phyloP scores from a whole-genome alignment of 2,797 vertebrate genomes.

The Myoxocephalus aenaeus region DNA sequence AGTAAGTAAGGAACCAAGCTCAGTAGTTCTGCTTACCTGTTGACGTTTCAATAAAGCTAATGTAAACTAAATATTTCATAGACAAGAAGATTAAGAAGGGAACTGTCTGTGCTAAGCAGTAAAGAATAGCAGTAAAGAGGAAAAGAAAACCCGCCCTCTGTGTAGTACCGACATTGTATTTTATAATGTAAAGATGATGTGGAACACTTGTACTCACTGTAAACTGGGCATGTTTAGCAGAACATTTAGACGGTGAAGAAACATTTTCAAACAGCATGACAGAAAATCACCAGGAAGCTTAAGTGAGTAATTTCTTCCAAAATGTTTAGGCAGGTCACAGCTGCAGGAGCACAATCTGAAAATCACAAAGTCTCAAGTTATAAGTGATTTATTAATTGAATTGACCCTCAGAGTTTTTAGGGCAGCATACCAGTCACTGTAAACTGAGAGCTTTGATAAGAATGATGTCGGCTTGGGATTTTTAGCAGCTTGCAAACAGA shows the following conservation, averaged over 20 bases:
- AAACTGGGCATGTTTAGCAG: background rate
- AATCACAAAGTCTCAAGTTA: background rate
- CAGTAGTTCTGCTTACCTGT: background rate
- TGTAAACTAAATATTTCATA: background rate
- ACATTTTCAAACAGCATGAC: background rate
- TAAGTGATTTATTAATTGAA: constrained; percentile 24
- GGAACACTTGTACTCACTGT: background rate
- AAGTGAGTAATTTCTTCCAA: constrained; percentile 1
- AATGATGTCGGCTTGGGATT: background rate
- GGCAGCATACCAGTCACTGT: background rate
- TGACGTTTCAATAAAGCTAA: background rate
- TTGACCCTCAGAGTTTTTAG: constrained; percentile 1
- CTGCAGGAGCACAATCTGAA: background rate
- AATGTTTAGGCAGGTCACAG: background rate
- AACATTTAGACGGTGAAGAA: background rate
- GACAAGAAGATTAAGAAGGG: background rate
- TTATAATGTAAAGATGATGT: background rate
- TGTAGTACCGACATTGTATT: background rate
- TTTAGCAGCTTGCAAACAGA: constrained; percentile 6
- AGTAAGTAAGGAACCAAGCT: background rate
- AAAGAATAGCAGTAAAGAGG: background rate
- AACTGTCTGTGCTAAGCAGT: background rate
- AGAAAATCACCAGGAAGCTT: background rate
- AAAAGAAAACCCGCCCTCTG: background rate
- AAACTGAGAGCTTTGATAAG: constrained; percentile 26